These are phyloP conservation scores for Lymantria dispar DNA, from an alignment of 2,888 invertebrate genomes.

Conservation along the genomic window DNA sequence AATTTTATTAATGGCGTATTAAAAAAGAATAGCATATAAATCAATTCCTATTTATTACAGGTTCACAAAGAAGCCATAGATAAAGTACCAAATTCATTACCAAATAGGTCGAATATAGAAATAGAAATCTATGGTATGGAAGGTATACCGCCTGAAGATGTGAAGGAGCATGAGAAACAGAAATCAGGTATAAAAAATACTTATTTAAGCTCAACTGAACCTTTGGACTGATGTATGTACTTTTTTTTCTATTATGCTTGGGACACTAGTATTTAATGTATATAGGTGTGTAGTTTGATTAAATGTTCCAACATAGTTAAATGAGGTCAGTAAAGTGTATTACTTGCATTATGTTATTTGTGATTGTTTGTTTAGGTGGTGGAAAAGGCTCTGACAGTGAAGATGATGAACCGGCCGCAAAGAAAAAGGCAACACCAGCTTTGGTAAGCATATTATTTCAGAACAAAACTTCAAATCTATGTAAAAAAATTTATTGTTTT, in stretches of 20 bases:
- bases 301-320: slow-evolving; percentile 31
- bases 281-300: slow-evolving; percentile 64
- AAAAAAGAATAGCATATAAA: too few relatives aligned
- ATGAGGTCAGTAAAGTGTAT: slow-evolving; percentile 26
- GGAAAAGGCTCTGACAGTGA: slow-evolving; percentile 91
- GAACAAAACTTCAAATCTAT: neutral
- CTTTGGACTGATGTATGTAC: slow-evolving; percentile 72
- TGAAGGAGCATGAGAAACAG: slow-evolving; percentile 96
- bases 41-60: slow-evolving; percentile 68
- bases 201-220: slow-evolving; percentile 47
- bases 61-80: slow-evolving; percentile 99
- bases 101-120: slow-evolving; percentile 98
- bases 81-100: slow-evolving; percentile 99
- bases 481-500: neutral
- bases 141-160: slow-evolving; percentile 97
- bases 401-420: slow-evolving; percentile 91
- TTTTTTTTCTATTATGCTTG: slow-evolving; percentile 57
- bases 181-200: slow-evolving; percentile 83
- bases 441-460: slow-evolving; percentile 51
- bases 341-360: slow-evolving; percentile 10
- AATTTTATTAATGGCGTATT: neutral
- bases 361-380: slow-evolving; percentile 69
- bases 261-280: slow-evolving; percentile 58
- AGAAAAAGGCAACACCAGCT: slow-evolving; percentile 86
- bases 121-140: slow-evolving; percentile 99